Evolutionary conservation across 1,140 invertebrate genomes (phyloP).

Genomic region (Pinna nobilis): DNA sequence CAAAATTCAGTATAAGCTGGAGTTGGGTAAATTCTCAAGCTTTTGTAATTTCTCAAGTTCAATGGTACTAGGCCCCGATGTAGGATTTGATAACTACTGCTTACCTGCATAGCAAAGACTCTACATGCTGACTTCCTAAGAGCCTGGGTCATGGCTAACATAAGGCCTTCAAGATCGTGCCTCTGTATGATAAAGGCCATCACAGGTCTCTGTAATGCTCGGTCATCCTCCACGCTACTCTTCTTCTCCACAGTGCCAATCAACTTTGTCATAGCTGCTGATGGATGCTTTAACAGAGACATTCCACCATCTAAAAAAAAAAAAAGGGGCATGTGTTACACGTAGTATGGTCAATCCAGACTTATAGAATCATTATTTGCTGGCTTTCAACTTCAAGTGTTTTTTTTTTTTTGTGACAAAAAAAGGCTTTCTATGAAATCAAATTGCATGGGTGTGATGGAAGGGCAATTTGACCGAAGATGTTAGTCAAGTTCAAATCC

Average conservation of each 20-base stretch:
- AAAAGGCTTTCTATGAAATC: no score
- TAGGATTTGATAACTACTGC: background rate
- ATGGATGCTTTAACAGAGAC: constrained; percentile 88
- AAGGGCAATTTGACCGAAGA: no score
- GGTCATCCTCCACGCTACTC: constrained; percentile 54
- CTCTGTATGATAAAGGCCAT: constrained; percentile 90
- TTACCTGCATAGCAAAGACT: constrained; percentile 88
- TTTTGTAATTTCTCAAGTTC: no score
- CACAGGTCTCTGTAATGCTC: constrained; percentile 77
- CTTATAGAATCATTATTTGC: no score
- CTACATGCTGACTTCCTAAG: constrained; percentile 88
- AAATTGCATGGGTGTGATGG: no score
- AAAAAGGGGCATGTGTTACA: background rate
- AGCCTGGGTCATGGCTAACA: constrained; percentile 88
- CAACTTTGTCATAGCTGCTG: constrained; percentile 80
- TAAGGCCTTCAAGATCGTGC: constrained; percentile 87
- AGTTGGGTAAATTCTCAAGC: no score
- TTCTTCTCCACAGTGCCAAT: constrained; percentile 65
- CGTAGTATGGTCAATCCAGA: no score
- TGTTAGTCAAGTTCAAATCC: no score
- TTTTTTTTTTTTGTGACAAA: no score
- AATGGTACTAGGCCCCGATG: no score
- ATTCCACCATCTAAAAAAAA: constrained; percentile 79
- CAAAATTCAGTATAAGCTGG: no score
- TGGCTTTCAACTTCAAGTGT: no score